Conservation (phyloP, 1,140 invertebrate genomes). For the Meteorus sp. region DNA sequence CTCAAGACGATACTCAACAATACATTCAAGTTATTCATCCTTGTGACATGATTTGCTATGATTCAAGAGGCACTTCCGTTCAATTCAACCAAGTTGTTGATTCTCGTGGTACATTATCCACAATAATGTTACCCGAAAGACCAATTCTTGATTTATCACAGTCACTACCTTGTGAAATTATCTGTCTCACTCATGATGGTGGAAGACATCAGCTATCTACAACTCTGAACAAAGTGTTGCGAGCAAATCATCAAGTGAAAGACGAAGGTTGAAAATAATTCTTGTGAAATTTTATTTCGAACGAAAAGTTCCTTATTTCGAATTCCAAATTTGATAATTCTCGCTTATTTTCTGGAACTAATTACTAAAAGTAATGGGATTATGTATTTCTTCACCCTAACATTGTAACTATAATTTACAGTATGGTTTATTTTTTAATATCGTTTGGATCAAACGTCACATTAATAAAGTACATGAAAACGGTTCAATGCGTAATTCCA, state of each 20-base stretch:
- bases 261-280: conserved; percentile 5
- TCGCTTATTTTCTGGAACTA: neutral
- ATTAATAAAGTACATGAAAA: conserved; percentile 5
- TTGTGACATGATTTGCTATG: conserved; percentile 33
- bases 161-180: conserved; percentile 26
- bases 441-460: neutral
- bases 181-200: conserved; percentile 24
- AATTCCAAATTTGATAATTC: neutral
- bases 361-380: conserved; percentile 34
- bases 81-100: conserved; percentile 29
- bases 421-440: neutral
- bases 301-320: neutral
- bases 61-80: conserved; percentile 29
- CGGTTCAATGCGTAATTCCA: conserved; percentile 44
- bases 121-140: conserved; percentile 30
- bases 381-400: conserved; percentile 29
- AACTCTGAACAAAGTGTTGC: conserved; percentile 22
- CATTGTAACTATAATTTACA: too few species aligned
- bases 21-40: conserved; percentile 32
- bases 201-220: conserved; percentile 26
- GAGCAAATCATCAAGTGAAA: conserved; percentile 1
- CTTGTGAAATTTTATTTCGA: too few species aligned
- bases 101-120: conserved; percentile 17
- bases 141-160: conserved; percentile 30
- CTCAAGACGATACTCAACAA: conserved; percentile 29